phyloP scores from a whole-genome alignment of 92 coral and sea anemone genomes.

The Diadumene lineata region DNA sequence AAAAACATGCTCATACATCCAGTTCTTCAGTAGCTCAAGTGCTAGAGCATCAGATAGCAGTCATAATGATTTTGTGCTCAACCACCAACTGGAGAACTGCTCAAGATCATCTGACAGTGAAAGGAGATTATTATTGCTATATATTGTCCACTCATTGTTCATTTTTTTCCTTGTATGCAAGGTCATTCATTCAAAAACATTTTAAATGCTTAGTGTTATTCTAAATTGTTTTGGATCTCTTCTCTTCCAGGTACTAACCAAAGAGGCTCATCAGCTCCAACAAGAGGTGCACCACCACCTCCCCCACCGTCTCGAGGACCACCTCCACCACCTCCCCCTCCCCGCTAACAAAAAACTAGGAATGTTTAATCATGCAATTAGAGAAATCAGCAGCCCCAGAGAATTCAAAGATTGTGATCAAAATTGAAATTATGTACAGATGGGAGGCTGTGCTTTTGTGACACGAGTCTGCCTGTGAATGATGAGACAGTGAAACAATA shows the following conservation, averaged over 20 bases:
- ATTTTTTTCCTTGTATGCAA: too few relatives aligned
- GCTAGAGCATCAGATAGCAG: too few relatives aligned
- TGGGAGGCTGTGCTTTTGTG: neutral
- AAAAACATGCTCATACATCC: too few relatives aligned
- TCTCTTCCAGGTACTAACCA: constrained; percentile 39
- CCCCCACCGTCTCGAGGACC: constrained; percentile 94
- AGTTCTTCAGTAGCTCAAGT: too few relatives aligned
- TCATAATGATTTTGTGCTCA: too few relatives aligned
- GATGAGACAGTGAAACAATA: constrained; percentile 10
- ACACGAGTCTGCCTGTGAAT: neutral
- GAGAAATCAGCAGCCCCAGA: constrained; percentile 3
- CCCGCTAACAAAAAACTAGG: constrained; percentile 32
- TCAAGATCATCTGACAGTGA: too few relatives aligned
- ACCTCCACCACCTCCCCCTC: constrained; percentile 99
- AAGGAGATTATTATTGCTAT: too few relatives aligned
- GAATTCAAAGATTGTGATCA: constrained; percentile 14
- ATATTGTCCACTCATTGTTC: too few relatives aligned
- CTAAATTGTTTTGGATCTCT: too few relatives aligned
- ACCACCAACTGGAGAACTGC: too few relatives aligned
- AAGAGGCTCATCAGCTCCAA: constrained; percentile 64
- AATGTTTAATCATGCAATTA: neutral
- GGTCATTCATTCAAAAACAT: too few relatives aligned
- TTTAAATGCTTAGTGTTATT: too few relatives aligned
- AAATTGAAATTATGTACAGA: neutral
- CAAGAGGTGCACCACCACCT: constrained; percentile 83